Conservation (phyloP, 2,113 vertebrate genomes). For the Capreolus pygargus region DNA sequence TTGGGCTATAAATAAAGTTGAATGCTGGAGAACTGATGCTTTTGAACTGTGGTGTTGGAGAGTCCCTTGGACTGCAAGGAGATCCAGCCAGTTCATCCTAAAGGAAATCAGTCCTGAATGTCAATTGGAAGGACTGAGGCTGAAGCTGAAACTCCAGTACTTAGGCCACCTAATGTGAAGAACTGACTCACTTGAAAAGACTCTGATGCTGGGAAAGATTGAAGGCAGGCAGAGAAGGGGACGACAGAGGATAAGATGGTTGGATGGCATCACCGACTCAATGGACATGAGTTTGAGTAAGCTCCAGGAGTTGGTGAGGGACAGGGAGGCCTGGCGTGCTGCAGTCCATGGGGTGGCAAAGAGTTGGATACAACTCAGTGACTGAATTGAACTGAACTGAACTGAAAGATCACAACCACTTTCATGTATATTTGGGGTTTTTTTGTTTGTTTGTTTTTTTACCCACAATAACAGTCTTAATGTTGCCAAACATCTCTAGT, state of each 20-base stretch:
- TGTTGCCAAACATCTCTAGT: background rate
- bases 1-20: background rate
- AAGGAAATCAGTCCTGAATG: background rate
- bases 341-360: background rate
- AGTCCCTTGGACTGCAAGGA: background rate
- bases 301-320: rapidly evolving
- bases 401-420: background rate
- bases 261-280: background rate
- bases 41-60: background rate
- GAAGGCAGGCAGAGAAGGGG: background rate
- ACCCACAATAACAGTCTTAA: background rate
- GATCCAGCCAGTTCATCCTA: background rate
- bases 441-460: background rate
- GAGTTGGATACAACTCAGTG: rapidly evolving
- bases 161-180: background rate
- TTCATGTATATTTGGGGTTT: background rate
- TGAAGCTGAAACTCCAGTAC: background rate
- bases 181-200: background rate
- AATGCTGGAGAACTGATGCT: rapidly evolving
- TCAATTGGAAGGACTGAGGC: background rate
- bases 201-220: background rate
- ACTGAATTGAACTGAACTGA: background rate
- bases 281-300: background rate
- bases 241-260: background rate
- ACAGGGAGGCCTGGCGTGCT: background rate